These are phyloP conservation scores for Dallia pectoralis DNA, from an alignment of 2,797 vertebrate genomes.

Conservation along the genomic window DNA sequence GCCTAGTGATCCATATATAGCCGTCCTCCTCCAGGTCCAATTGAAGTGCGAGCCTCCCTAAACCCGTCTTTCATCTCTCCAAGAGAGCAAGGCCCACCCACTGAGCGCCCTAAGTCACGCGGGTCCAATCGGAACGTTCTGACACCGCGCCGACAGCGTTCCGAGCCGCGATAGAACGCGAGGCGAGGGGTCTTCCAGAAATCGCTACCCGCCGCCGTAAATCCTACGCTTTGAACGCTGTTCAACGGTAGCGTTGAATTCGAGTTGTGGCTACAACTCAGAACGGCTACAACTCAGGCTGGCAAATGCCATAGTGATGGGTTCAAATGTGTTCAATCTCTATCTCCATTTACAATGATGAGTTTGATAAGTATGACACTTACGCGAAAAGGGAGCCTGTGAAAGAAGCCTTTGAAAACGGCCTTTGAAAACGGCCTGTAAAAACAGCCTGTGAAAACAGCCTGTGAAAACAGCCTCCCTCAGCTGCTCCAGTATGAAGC, in stretches of 20 bases:
- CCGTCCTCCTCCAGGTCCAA: not conserved
- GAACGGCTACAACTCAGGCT: conserved; percentile 22
- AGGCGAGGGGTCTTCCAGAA: not conserved
- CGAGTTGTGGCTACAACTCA: not conserved
- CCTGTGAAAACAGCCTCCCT: not conserved
- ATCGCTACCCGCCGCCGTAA: not conserved
- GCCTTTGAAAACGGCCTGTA: too few species aligned
- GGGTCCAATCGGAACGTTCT: not conserved
- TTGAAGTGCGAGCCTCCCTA: not conserved
- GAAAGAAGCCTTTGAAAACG: too few species aligned
- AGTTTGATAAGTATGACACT: too few species aligned
- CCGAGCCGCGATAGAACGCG: not conserved
- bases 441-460: too few species aligned
- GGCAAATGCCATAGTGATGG: conserved; percentile 5
- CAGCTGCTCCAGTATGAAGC: not conserved
- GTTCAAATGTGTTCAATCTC: conserved; percentile 3
- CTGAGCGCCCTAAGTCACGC: not conserved
- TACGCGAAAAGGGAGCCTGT: too few species aligned
- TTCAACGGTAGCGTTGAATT: conserved; percentile 18
- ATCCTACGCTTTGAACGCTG: not conserved
- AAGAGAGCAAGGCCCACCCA: not conserved
- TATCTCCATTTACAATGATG: not conserved
- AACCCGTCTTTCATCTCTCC: conserved; percentile 10
- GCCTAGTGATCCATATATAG: conserved; percentile 3
- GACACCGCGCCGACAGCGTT: not conserved